Evolutionary conservation across 64 coral and sea anemone species (phyloP), one percentile per base, ranked within the genome.

Genomic region (Montipora sp.): DNA sequence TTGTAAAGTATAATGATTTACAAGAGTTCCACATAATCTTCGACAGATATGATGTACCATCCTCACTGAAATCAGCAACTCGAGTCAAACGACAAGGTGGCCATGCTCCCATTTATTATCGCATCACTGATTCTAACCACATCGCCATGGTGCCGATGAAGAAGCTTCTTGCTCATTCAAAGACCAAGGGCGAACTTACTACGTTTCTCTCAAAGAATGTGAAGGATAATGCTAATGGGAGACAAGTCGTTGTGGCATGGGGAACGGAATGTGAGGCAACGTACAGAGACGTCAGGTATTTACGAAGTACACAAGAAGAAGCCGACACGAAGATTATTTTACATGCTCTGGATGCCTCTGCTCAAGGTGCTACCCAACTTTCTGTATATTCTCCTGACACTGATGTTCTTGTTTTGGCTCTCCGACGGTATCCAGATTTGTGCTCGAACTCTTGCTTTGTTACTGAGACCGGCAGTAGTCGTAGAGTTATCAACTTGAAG

Each of bases 401-500:
- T 63, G 59, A 63, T 63, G 59, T 63, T 63, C 51, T 53, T 53
- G 51, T 55, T 55, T 55, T 55, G 51, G 51, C 51, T 55, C 51
- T 55, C 51, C 2, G 51, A 55, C 51, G 51, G 51, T 55, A 55
- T 55, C 0, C 51, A 55, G 51, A 55, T 55, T 55, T 55, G 51
- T 55, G 51, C 51, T 55, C 3, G 51, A 7, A 36, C 10, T 7
- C 89, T 81, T 53, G 78, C 19, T 81, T 91, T 91, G 67, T 91
- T 81, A 90, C 89, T 90, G 89, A 48, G 61, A 72, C 89, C 77
- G 89, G 46, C 77, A 82, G 77, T 81, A 81, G 16, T 80, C 77
- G 27, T 81, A 90, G 77, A 90, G 78, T 90, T 81, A 81, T 90
- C 77, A 90, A 90, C 77, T 90, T 90, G 60, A 85, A 77, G 90